phyloP scores from a whole-genome alignment of 2,888 invertebrate genomes.

The Hipparchia semele region DNA sequence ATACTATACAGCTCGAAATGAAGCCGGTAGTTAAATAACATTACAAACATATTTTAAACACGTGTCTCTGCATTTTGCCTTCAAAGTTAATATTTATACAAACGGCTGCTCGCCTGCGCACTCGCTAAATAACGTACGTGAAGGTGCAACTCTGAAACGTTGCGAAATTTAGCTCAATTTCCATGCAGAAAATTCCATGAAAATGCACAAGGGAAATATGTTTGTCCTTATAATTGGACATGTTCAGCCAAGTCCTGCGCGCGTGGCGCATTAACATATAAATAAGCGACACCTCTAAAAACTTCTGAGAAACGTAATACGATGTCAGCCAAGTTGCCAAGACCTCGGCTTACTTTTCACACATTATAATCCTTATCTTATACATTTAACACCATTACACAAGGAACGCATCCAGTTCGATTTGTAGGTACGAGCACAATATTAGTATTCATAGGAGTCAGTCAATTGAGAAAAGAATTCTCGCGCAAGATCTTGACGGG shows the following conservation, averaged over 20 bases:
- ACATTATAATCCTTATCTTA: neutral
- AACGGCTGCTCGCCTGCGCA: slow-evolving; percentile 47
- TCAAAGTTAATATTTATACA: slow-evolving; percentile 60
- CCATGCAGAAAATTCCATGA: slow-evolving; percentile 67
- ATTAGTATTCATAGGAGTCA: slow-evolving; percentile 82
- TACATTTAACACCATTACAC: slow-evolving; percentile 37
- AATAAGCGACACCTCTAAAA: slow-evolving; percentile 71
- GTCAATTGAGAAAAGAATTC: slow-evolving; percentile 79
- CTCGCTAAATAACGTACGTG: slow-evolving; percentile 50
- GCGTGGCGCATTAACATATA: slow-evolving; percentile 79
- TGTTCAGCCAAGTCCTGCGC: slow-evolving; percentile 75
- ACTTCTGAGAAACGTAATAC: slow-evolving; percentile 51
- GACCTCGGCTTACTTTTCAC: neutral
- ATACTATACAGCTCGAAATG: slow-evolving; percentile 28
- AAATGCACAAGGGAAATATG: slow-evolving; percentile 73
- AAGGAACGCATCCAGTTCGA: slow-evolving; percentile 57
- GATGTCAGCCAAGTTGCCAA: neutral
- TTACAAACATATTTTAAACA: slow-evolving; percentile 38
- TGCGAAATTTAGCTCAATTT: slow-evolving; percentile 62
- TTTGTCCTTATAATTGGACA: slow-evolving; percentile 78
- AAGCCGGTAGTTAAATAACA: slow-evolving; percentile 34
- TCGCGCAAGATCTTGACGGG: slow-evolving; percentile 71
- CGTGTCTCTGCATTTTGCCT: slow-evolving; percentile 39
- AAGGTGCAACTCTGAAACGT: slow-evolving; percentile 55
- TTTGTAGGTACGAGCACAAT: slow-evolving; percentile 57